phyloP scores from a whole-genome alignment of 2,888 invertebrate genomes.

The Helobdella robusta region DNA sequence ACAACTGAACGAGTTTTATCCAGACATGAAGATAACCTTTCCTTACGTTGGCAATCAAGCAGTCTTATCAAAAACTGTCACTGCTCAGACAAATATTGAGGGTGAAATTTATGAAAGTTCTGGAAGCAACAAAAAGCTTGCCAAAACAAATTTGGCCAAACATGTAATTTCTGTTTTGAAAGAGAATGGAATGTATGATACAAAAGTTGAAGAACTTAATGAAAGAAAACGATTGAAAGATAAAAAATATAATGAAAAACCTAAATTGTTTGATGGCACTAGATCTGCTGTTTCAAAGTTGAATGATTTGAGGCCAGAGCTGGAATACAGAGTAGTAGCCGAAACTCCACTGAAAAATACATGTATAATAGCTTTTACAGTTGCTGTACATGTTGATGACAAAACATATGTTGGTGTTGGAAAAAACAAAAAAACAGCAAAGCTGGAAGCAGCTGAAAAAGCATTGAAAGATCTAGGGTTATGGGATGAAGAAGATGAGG shows the following conservation, averaged over 20 bases:
- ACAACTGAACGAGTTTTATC: slow-evolving; percentile 21
- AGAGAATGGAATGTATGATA: slow-evolving; percentile 9
- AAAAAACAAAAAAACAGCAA: slow-evolving; percentile 63
- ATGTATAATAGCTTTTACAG: slow-evolving; percentile 59
- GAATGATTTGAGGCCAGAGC: slow-evolving; percentile 7
- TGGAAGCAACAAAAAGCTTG: slow-evolving; percentile 19
- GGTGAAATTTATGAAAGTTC: slow-evolving; percentile 14
- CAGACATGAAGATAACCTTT: slow-evolving; percentile 14
- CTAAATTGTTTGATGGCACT: background rate
- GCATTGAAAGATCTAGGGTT: slow-evolving; percentile 27
- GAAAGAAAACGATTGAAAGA: slow-evolving; percentile 11
- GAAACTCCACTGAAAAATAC: slow-evolving; percentile 17
- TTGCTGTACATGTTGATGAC: slow-evolving; percentile 60
- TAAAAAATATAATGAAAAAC: slow-evolving; percentile 7
- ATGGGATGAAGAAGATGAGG: slow-evolving; percentile 27
- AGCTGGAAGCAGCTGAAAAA: slow-evolving; percentile 54
- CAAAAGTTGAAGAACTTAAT: slow-evolving; percentile 15
- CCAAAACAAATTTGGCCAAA: slow-evolving; percentile 2
- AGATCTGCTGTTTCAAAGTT: slow-evolving; percentile 20
- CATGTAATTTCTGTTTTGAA: slow-evolving; percentile 6
- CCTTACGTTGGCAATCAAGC: background rate
- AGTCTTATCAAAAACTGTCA: background rate
- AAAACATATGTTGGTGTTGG: slow-evolving; percentile 59
- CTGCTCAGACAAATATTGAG: slow-evolving; percentile 13
- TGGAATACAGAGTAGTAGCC: slow-evolving; percentile 17